Conservation (phyloP, 2,113 vertebrate species). For the Petroica traversi region DNA sequence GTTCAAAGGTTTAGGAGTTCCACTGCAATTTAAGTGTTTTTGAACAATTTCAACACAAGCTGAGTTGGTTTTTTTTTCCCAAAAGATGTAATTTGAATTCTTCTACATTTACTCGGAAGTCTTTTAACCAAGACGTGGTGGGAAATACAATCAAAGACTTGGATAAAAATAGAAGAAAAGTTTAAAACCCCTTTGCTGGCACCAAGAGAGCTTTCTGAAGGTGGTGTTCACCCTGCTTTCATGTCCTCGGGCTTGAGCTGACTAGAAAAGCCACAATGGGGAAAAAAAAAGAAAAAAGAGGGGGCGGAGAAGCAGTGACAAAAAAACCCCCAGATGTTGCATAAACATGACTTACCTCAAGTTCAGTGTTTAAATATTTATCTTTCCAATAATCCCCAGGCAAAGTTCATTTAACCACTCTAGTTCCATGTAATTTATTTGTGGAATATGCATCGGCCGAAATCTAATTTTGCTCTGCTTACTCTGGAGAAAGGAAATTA, state of each 20-base stretch:
- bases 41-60: not conserved
- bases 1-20: not conserved
- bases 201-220: not conserved
- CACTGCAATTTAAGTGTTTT: not conserved
- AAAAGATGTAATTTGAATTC: not conserved
- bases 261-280: conserved; percentile 28
- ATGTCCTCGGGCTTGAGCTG: not conserved
- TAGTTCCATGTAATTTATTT: conserved; percentile 40
- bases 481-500: conserved; percentile 54
- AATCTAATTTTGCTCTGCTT: conserved; percentile 61
- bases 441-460: conserved; percentile 34
- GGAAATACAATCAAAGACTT: not conserved
- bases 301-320: not conserved
- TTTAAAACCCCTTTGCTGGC: not conserved
- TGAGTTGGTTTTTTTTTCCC: not conserved
- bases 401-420: conserved; percentile 57
- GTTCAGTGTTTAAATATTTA: conserved; percentile 60
- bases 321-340: not conserved
- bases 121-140: not conserved
- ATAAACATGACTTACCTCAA: conserved; percentile 57
- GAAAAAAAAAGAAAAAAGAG: not conserved
- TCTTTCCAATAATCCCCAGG: conserved; percentile 57
- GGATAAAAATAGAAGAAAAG: not conserved
- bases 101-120: not conserved
- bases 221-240: not conserved